Conservation (phyloP, 2,888 invertebrate genomes). For the Torymus tubicola region DNA sequence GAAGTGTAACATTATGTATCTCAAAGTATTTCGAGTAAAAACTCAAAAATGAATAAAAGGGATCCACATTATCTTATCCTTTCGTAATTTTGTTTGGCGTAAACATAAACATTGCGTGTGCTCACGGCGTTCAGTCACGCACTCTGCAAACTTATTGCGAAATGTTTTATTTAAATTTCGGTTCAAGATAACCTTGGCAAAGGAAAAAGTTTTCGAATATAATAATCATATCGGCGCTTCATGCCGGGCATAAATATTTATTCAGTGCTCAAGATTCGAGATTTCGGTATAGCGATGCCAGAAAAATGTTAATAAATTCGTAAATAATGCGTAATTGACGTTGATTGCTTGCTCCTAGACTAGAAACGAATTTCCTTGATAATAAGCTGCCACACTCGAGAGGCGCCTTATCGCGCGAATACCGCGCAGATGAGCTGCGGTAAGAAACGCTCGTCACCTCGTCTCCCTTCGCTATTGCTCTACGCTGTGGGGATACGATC, state of each 20-base stretch:
- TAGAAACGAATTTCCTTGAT: neutral
- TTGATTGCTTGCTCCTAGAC: neutral
- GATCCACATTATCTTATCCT: no score
- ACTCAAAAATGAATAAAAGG: no score
- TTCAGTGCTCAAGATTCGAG: no score
- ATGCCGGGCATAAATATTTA: no score
- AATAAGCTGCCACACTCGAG: conserved; percentile 8
- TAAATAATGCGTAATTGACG: conserved; percentile 20
- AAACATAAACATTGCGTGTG: no score
- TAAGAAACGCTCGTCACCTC: neutral
- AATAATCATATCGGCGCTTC: no score
- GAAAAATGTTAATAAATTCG: neutral
- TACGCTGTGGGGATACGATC: conserved; percentile 2
- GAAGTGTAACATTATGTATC: no score
- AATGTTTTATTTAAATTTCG: neutral
- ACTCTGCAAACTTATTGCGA: no score
- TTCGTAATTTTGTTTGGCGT: neutral
- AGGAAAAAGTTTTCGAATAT: no score
- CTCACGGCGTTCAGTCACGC: no score
- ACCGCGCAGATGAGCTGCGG: neutral
- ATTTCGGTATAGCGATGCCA: neutral
- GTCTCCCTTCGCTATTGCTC: neutral
- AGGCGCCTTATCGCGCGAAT: conserved; percentile 4
- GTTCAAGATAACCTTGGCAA: no score
- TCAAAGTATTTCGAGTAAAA: no score